A percentile compares a stretch with the other conserved stretches of the same genome.
Conservation (phyloP, 2,113 vertebrate genomes). For the Cyprinus carpio region DNA sequence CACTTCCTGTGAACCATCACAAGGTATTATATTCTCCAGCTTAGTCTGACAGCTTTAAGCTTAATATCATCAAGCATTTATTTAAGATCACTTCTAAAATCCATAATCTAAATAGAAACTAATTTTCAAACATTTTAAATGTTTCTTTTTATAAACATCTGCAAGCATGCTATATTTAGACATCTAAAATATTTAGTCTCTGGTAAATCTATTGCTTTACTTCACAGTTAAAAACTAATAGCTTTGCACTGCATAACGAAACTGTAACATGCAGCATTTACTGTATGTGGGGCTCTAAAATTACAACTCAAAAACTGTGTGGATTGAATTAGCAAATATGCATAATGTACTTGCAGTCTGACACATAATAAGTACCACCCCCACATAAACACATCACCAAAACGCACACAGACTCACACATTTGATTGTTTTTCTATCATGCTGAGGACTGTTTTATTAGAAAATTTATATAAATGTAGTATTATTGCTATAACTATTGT, state of each 20-base stretch:
- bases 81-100: conserved; percentile 10
- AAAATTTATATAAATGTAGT: background rate
- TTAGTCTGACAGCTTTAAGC: conserved; percentile 20
- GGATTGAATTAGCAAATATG: background rate
- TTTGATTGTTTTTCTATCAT: background rate
- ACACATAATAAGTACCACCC: background rate
- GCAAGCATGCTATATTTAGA: background rate
- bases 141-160: background rate
- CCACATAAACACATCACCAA: background rate
- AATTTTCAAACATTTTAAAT: background rate
- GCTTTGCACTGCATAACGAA: background rate
- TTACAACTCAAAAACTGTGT: background rate
- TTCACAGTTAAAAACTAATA: background rate
- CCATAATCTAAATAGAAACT: conserved; percentile 15
- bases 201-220: background rate
- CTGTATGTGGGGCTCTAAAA: background rate
- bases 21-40: conserved; percentile 13
- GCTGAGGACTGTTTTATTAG: background rate
- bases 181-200: background rate
- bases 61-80: background rate
- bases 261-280: background rate
- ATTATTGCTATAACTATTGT: background rate
- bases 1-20: background rate
- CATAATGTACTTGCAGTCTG: background rate
- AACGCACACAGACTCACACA: background rate